phyloP scores from a whole-genome alignment of 2,888 invertebrate species.

The Cerceris rybyensis region DNA sequence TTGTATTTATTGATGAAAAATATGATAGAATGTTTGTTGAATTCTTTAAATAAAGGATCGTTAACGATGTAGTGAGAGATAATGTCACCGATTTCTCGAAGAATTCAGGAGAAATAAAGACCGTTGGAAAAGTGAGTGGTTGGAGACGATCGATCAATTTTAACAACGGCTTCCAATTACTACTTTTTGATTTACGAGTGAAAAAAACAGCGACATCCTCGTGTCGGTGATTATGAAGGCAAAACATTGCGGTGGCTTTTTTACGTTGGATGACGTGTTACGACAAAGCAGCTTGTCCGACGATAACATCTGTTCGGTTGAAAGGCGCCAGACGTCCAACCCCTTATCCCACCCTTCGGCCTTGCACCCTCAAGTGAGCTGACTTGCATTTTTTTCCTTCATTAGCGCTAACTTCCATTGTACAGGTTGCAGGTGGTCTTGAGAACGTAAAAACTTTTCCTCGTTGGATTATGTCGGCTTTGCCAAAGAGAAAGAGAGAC shows the following conservation, averaged over 20 bases:
- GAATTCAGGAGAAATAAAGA: background rate
- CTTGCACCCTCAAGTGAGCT: slow-evolving; percentile 34
- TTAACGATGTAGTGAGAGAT: too few relatives aligned
- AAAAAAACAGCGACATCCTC: background rate
- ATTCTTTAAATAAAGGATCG: too few relatives aligned
- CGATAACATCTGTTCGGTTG: slow-evolving; percentile 50
- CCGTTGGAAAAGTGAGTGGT: background rate
- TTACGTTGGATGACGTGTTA: slow-evolving; percentile 25
- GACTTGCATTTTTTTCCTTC: slow-evolving; percentile 69
- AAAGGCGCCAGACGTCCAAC: slow-evolving; percentile 12
- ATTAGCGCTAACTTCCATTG: slow-evolving; percentile 49
- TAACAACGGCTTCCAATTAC: slow-evolving; percentile 19
- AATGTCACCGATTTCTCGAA: background rate
- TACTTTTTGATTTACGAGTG: slow-evolving; percentile 41
- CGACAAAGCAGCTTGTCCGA: slow-evolving; percentile 54
- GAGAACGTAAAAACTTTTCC: slow-evolving; percentile 17
- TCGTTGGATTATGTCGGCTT: slow-evolving; percentile 6
- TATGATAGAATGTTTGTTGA: too few relatives aligned
- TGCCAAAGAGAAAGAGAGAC: background rate
- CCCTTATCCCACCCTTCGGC: slow-evolving; percentile 13
- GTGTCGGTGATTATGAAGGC: slow-evolving; percentile 28
- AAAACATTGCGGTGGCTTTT: slow-evolving; percentile 19
- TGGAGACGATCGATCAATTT: slow-evolving; percentile 3
- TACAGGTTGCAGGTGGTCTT: slow-evolving; percentile 48
- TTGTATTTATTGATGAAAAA: too few relatives aligned